phyloP scores from a whole-genome alignment of 2,113 vertebrate genomes.

The Narcine bancroftii region DNA sequence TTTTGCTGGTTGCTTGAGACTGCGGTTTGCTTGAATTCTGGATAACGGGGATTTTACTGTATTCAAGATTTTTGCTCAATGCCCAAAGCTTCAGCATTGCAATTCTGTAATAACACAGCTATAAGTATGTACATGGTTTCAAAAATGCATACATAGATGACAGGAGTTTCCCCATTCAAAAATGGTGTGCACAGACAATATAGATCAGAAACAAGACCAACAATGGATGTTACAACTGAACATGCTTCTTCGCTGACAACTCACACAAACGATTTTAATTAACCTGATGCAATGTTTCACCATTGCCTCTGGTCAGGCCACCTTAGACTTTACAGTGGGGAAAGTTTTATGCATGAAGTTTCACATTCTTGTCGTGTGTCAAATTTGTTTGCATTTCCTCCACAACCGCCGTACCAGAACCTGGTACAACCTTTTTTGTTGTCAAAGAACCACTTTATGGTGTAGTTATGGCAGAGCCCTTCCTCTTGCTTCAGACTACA shows the following conservation, averaged over 20 bases:
- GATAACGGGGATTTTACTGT: no score
- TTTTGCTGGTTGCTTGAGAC: no score
- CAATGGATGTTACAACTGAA: not conserved
- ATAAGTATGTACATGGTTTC: not conserved
- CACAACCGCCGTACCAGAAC: slow-evolving; percentile 39
- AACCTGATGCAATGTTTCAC: not conserved
- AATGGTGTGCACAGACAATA: not conserved
- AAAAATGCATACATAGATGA: not conserved
- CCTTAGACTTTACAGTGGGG: not conserved
- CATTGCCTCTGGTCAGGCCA: not conserved
- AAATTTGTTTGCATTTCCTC: slow-evolving; percentile 37
- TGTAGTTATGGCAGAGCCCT: slow-evolving; percentile 11
- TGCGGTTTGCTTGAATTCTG: no score
- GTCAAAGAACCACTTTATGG: slow-evolving; percentile 34
- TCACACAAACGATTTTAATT: not conserved
- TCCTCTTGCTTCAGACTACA: not conserved
- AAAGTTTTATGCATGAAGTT: not conserved
- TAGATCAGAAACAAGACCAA: not conserved
- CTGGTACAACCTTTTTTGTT: not conserved
- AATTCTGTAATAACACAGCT: not conserved
- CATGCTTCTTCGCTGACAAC: not conserved
- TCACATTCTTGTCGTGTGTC: slow-evolving; percentile 29
- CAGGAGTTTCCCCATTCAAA: not conserved
- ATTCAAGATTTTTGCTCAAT: not conserved
- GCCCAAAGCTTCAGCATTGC: not conserved